Evolutionary conservation across 2,113 vertebrate genomes (phyloP), one percentile per base, ranked within the genome.

Genomic region (Crotalus viridis): DNA sequence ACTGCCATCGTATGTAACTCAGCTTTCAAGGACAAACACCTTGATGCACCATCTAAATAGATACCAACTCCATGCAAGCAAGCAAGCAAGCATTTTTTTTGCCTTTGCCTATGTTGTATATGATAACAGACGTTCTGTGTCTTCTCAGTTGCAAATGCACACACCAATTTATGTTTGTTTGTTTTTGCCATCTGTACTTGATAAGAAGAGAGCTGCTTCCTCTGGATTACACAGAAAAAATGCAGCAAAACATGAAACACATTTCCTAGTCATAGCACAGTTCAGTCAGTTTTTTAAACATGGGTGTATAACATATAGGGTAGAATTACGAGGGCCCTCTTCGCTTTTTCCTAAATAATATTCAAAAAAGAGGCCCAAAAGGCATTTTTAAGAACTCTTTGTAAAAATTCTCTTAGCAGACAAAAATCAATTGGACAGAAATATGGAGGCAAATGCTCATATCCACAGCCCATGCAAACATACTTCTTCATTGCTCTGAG

Each of bases 1-100:
- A 81, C 89, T 92, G 0, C 8, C 93, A 0, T 51, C 52, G 10
- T 26, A 59, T 0, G 22, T 19, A 39, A 19, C 12, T 21, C 22
- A 52, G 48, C 15, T 90, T 26, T 43, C 1, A 59, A 33, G 19
- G 33, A 33, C 69, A 57, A 28, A 55, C 2, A 15, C 21, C 13
- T 13, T 88, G 24, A 1, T 39, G 13, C 33, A 10, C 22, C 48
- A 39, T 46, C 43, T 39, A 59, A 56, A 26, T 24, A 24, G 56
- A 12, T 85, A 33, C 12, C 54, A 90, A 4, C 39, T 61, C 43
- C 3, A 10, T 51, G 12, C 33, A 92, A 92, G 24, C 15, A 92
- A 92, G 24, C 15, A 92, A 46, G 1, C 6, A n/a, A 17, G 17
- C 33, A 52, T 54, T 43, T 39, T 39, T 43, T 64, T 64, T 43